Conservation (phyloP, 2,888 invertebrate genomes). For the Sphaerophoria rueppellii region DNA sequence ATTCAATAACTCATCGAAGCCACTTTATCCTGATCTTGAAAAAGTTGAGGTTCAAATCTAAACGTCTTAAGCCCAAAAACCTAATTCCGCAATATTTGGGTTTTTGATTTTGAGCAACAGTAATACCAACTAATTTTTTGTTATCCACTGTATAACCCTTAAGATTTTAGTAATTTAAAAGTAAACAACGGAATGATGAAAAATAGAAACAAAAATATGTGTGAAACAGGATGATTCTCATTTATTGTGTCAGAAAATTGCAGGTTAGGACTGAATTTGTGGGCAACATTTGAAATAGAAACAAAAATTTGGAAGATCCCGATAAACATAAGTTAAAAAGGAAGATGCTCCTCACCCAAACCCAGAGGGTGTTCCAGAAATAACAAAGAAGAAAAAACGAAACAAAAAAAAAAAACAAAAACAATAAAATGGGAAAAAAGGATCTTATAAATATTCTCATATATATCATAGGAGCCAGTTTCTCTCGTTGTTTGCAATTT, state of each 20-base stretch:
- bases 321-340: conserved; percentile 41
- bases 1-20: too few relatives aligned
- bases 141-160: too few relatives aligned
- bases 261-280: not conserved
- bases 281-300: too few relatives aligned
- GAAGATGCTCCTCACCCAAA: not conserved
- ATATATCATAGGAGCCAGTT: conserved; percentile 33
- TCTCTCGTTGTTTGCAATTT: conserved; percentile 58
- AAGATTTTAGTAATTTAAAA: not conserved
- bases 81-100: too few relatives aligned
- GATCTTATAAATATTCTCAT: conserved; percentile 18
- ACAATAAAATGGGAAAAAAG: conserved; percentile 10
- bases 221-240: conserved; percentile 60
- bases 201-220: conserved; percentile 13
- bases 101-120: too few relatives aligned
- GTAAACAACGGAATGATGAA: not conserved
- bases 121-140: too few relatives aligned
- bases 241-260: conserved; percentile 52
- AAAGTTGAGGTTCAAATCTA: too few relatives aligned
- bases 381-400: not conserved
- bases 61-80: too few relatives aligned
- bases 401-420: too few relatives aligned
- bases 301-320: conserved; percentile 15
- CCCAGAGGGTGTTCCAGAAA: conserved; percentile 3
- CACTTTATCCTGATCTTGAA: too few relatives aligned